Base-by-base conservation (phyloP, 2,113 vertebrate species). In the Orthonyx spaldingii region DNA sequence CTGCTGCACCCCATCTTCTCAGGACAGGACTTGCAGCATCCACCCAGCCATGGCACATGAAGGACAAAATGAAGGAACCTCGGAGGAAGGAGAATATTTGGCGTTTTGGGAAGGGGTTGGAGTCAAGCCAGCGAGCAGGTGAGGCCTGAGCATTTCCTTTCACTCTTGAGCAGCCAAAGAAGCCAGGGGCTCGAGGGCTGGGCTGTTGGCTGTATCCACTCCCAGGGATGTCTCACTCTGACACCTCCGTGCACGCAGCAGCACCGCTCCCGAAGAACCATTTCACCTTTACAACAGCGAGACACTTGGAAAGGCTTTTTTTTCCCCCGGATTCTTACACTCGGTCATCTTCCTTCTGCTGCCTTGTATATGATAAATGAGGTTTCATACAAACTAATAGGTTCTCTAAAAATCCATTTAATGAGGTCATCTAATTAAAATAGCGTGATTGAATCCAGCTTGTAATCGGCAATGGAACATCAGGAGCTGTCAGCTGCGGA, bases 11-110 rank as follows among this genome's bases (percentile, higher is more conserved):
- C 99, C 81, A 99, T 99, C 90, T 99, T 99, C 98, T 99, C 99
- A 98, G 99, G 99, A 90, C 99, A 99, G 97, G 99, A 99, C 98
- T 99, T 99, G 95, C 99, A 99, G 96, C 99, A 99, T 69, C 99
- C 99, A 2, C 99, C 99, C 35, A 99, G 98, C 89, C 99, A 99
- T 9, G 99, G 99, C 96, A 99, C 99, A 85, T 99, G 99, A 99
- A 97, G 94, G 94, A 92, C 39, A 21, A 20, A 41, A n/a, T 7
- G 28, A 79, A 77, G 84, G 24, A 46, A 46, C 87, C 72, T 63
- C 7, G 17, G 87, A 94, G 87, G 90, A 85, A 84, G 78, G 95
- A 68, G 90, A 94, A 39, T 47, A 59, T 79, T 64, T 55, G 39
- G 81, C 1, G 0, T 74, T 89, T 84, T 23, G 74, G 92, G 89